Evolutionary conservation across 2,113 vertebrate genomes (phyloP), one percentile per base, ranked within the genome.

Genomic region (Dascyllus trimaculatus): DNA sequence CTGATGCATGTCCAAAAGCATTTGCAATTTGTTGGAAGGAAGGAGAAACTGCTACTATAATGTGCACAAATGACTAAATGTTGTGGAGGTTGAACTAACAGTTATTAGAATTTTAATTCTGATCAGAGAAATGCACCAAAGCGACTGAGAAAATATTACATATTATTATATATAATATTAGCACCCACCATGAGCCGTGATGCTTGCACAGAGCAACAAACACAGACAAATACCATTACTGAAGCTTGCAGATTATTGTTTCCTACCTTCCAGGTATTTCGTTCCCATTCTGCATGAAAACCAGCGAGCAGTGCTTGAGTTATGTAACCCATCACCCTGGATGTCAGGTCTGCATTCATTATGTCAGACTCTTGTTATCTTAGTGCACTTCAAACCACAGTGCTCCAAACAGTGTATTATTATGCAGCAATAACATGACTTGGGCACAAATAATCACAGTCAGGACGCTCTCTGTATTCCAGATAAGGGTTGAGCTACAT

Each of bases 221-320:
- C 17, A 46, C 17, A 57, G 26, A 65, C 32, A 62, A 3, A 64
- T 15, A 19, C 45, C 19, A 29, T 62, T 40, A 56, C 4, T 45
- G 15, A 51, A 21, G 11, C 51, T 35, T 11, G 3, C 25, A 8
- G 17, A n/a, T 10, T 8, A 0, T 40, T 26, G 5, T 2, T 43
- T 19, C 48, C 32, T 14, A 1, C 32, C 11, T 32, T 56, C 29
- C 35, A 13, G 19, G 22, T 3, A 59, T 6, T 53, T 52, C 4
- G 38, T 76, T 76, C 71, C 26, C 72, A 53, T 59, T 21, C n/a
- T 35, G 32, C 25, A 67, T 76, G 54, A 54, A 65, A 71, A 60
- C 35, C 17, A 70, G 11, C 35, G 2, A 18, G n/a, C 17, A 35
- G 21, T 35, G 9, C 1, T 71, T 0, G 13, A 11, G 22, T 62